Evolutionary conservation across 2,797 vertebrate genomes (phyloP).

Genomic region (Notolabrus celidotus): DNA sequence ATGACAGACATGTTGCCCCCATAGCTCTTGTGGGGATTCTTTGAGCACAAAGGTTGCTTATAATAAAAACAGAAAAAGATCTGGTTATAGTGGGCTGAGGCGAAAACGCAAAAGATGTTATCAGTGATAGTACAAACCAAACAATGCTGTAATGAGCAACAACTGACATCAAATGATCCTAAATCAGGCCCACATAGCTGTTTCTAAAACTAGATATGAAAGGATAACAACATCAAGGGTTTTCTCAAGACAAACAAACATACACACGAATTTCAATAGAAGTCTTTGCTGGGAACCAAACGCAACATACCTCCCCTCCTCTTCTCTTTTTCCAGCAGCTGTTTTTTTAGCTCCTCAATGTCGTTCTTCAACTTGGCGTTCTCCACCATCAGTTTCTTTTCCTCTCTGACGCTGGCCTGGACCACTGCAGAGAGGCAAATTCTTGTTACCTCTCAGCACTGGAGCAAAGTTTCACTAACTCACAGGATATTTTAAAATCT

Average conservation of each 20-base stretch:
- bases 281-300: constrained; percentile 32
- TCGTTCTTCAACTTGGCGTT: constrained; percentile 96
- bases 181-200: constrained; percentile 7
- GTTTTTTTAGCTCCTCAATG: constrained; percentile 93
- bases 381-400: constrained; percentile 97
- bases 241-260: constrained; percentile 50
- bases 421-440: constrained; percentile 82
- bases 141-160: constrained; percentile 58
- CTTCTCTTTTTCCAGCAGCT: constrained; percentile 94
- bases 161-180: constrained; percentile 50
- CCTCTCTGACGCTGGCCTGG: constrained; percentile 93
- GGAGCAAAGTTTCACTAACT: constrained; percentile 24
- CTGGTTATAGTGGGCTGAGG: constrained; percentile 49
- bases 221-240: constrained; percentile 49
- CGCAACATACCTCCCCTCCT: constrained; percentile 87
- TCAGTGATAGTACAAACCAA: constrained; percentile 53
- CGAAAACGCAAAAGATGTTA: constrained; percentile 51
- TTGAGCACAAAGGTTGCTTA: constrained; percentile 32
- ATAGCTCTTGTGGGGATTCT: constrained; percentile 32
- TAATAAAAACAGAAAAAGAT: constrained; percentile 38
- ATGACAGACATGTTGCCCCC: constrained; percentile 53
- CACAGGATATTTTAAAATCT: constrained; percentile 21
- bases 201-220: constrained; percentile 33
- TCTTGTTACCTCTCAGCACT: constrained; percentile 31
- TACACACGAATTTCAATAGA: constrained; percentile 24